Conservation (phyloP, 2,888 invertebrate species). For the Ichneumon xanthorius region DNA sequence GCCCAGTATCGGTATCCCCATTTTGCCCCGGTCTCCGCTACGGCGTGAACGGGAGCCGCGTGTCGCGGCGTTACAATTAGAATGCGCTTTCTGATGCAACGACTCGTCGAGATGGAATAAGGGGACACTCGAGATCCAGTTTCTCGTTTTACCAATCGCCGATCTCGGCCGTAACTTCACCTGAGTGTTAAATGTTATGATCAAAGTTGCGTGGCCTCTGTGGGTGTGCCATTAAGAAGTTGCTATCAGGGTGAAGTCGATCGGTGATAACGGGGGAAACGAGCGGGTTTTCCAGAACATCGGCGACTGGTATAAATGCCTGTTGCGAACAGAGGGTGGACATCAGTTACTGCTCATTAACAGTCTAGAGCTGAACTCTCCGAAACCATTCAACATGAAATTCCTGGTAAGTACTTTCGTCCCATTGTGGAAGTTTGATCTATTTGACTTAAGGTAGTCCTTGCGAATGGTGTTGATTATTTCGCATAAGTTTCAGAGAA, state of each 20-base stretch:
- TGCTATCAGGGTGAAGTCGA: conserved; percentile 26
- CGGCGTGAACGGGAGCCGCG: not conserved
- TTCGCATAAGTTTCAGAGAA: no score
- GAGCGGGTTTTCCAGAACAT: conserved; percentile 11
- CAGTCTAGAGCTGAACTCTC: conserved; percentile 52
- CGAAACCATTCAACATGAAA: conserved; percentile 72
- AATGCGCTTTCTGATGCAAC: conserved; percentile 72
- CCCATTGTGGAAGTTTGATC: not conserved
- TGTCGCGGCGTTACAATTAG: conserved; percentile 39
- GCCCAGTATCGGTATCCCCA: no score
- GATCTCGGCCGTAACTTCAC: conserved; percentile 43
- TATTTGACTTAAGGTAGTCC: not conserved
- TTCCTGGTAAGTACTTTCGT: conserved; percentile 69
- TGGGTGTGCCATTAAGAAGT: conserved; percentile 10
- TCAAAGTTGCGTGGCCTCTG: conserved; percentile 57
- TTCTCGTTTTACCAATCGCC: conserved; percentile 72
- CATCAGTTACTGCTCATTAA: conserved; percentile 69
- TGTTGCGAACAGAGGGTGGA: conserved; percentile 56
- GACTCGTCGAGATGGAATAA: conserved; percentile 56
- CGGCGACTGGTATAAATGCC: conserved; percentile 72
- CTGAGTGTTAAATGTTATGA: conserved; percentile 19
- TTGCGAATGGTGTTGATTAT: no score
- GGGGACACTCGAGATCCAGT: conserved; percentile 64
- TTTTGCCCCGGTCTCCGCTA: not conserved
- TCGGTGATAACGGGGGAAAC: conserved; percentile 40